phyloP scores from a whole-genome alignment of 2,888 invertebrate species.

The Dusona sp. region DNA sequence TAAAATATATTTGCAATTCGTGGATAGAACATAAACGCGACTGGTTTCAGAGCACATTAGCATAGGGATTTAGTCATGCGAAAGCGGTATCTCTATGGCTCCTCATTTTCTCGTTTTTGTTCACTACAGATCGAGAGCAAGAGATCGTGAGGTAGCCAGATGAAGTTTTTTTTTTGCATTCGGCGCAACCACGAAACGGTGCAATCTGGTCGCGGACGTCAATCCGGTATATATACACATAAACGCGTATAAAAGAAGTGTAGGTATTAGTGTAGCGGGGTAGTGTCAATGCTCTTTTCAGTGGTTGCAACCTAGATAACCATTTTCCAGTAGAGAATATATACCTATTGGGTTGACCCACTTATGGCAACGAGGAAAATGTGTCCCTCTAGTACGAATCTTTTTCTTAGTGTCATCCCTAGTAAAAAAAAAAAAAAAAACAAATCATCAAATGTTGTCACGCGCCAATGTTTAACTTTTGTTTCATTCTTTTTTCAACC shows the following conservation, averaged over 20 bases:
- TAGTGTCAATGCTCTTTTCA: conserved; percentile 33
- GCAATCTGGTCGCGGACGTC: conserved; percentile 68
- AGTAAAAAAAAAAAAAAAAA: background rate
- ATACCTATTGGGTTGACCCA: conserved; percentile 42
- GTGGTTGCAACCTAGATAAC: conserved; percentile 50
- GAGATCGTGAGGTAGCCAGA: background rate
- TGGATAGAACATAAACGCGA: conserved; percentile 20
- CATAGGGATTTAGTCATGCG: conserved; percentile 56
- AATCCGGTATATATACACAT: conserved; percentile 16
- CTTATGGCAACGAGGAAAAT: conserved; percentile 34
- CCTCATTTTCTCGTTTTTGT: conserved; percentile 19
- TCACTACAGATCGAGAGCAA: conserved; percentile 27
- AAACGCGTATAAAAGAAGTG: conserved; percentile 9
- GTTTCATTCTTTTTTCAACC: background rate
- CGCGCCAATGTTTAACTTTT: background rate
- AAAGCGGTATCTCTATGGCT: conserved; percentile 41
- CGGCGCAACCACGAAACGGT: conserved; percentile 53
- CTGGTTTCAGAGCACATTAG: conserved; percentile 31
- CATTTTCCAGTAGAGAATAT: conserved; percentile 41
- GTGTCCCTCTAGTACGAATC: background rate
- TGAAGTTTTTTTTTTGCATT: conserved; percentile 42
- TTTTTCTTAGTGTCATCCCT: background rate
- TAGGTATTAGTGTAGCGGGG: conserved; percentile 34
- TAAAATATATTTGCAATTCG: background rate
- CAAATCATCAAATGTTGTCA: background rate